phyloP scores from a whole-genome alignment of 2,113 vertebrate species.

The Orycteropus afer region DNA sequence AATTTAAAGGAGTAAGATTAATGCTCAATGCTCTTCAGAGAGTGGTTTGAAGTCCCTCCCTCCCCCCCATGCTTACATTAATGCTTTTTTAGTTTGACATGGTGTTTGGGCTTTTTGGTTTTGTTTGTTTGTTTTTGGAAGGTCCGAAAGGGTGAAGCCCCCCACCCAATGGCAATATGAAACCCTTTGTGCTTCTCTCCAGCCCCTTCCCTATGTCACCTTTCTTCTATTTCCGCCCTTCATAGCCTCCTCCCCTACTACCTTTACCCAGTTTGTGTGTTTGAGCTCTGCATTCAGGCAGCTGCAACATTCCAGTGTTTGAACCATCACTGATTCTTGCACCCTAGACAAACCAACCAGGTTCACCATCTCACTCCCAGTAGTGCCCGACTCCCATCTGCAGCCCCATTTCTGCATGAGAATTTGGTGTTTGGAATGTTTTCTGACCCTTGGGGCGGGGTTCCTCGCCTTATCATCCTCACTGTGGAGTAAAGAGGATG shows the following conservation, averaged over 20 bases:
- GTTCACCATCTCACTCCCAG: conserved; percentile 68
- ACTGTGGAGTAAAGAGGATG: conserved; percentile 66
- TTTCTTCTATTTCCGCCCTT: not conserved
- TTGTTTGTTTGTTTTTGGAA: conserved; percentile 60
- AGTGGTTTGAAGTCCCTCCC: conserved; percentile 65
- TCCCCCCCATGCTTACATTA: conserved; percentile 60
- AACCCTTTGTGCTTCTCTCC: conserved; percentile 78
- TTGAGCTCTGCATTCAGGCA: conserved; percentile 83
- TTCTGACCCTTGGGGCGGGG: conserved; percentile 72
- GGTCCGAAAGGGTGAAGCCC: conserved; percentile 72
- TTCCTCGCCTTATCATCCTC: conserved; percentile 51
- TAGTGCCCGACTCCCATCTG: conserved; percentile 76
- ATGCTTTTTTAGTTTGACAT: conserved; percentile 77
- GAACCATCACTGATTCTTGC: conserved; percentile 78
- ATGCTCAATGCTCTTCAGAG: conserved; percentile 67
- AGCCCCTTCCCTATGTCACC: conserved; percentile 26
- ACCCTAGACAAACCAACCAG: conserved; percentile 79
- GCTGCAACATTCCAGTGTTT: conserved; percentile 87
- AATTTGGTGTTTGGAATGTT: conserved; percentile 85
- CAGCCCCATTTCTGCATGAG: conserved; percentile 89
- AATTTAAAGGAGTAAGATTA: conserved; percentile 69
- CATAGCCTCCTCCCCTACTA: not conserved
- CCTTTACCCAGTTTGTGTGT: conserved; percentile 68
- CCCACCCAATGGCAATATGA: conserved; percentile 61
- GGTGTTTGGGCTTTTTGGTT: conserved; percentile 69